Evolutionary conservation across 92 coral and sea anemone species (phyloP).

Genomic region (Virgularia gustaviana): DNA sequence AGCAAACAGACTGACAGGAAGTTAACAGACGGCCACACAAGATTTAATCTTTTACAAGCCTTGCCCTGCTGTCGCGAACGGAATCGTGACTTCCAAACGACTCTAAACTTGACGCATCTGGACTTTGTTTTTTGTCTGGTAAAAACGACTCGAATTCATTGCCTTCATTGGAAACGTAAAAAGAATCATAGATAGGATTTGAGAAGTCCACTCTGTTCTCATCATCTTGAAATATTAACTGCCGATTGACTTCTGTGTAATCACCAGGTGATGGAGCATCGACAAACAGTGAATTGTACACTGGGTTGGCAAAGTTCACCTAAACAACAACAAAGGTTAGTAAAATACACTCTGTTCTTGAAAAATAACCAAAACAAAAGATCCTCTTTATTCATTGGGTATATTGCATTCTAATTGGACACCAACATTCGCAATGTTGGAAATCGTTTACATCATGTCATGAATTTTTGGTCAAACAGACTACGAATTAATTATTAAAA

Average conservation of each 20-base stretch:
- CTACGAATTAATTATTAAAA: background rate
- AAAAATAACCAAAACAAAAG: too few species aligned
- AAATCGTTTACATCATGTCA: too few species aligned
- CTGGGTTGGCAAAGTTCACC: slow-evolving; percentile 94
- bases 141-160: slow-evolving; percentile 11
- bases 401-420: too few species aligned
- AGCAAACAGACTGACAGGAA: too few species aligned
- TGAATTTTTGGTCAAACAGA: too few species aligned
- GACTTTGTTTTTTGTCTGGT: slow-evolving; percentile 17
- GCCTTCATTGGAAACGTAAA: slow-evolving; percentile 45
- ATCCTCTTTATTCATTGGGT: too few species aligned
- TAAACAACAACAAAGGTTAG: slow-evolving; percentile 27
- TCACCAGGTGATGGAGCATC: slow-evolving; percentile 61
- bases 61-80: slow-evolving; percentile 8
- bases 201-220: slow-evolving; percentile 83
- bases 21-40: too few species aligned
- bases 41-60: slow-evolving; percentile 30
- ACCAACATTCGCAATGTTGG: too few species aligned
- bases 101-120: slow-evolving; percentile 16
- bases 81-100: slow-evolving; percentile 37
- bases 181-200: slow-evolving; percentile 87
- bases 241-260: slow-evolving; percentile 47
- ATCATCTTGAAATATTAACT: slow-evolving; percentile 25
- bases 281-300: slow-evolving; percentile 77
- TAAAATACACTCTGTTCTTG: too few species aligned